phyloP scores from a whole-genome alignment of 2,888 invertebrate species.

The Macrosoma leucophasiata region DNA sequence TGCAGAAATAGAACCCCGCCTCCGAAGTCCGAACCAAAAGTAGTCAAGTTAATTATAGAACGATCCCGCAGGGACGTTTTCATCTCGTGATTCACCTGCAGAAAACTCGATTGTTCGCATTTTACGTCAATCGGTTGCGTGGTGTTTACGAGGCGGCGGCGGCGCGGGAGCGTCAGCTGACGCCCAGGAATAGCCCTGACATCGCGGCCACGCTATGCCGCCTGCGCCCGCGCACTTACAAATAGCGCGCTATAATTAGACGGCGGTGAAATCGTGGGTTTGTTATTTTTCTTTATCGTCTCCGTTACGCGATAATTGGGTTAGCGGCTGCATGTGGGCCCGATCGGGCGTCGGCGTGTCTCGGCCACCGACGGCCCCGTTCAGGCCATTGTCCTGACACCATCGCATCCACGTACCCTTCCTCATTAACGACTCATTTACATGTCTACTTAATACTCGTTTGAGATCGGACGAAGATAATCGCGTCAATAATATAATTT shows the following conservation, averaged over 20 bases:
- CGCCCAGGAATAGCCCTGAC: conserved; percentile 74
- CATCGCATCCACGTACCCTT: conserved; percentile 12
- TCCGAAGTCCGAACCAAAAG: conserved; percentile 72
- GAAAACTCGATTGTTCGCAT: conserved; percentile 73
- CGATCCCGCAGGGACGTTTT: conserved; percentile 66
- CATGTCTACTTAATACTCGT: conserved; percentile 1
- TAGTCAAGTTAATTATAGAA: conserved; percentile 70
- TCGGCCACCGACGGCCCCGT: conserved; percentile 37
- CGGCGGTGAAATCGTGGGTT: conserved; percentile 74
- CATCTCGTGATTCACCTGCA: conserved; percentile 72
- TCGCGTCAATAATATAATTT: too few species aligned
- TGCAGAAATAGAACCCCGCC: conserved; percentile 69
- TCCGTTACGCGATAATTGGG: conserved; percentile 75
- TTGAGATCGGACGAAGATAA: too few species aligned
- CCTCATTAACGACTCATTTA: conserved; percentile 10
- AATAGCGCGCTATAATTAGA: conserved; percentile 74
- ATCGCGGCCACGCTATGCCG: conserved; percentile 72
- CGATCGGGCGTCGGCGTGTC: conserved; percentile 71
- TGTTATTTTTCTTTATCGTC: conserved; percentile 76
- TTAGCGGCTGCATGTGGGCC: conserved; percentile 73
- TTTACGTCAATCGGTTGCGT: conserved; percentile 73
- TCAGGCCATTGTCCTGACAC: conserved; percentile 49
- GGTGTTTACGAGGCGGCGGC: conserved; percentile 62
- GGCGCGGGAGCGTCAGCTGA: conserved; percentile 70
- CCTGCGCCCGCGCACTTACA: conserved; percentile 72